A percentile compares a stretch with the other conserved stretches of the same genome.
Conservation (phyloP, 2,797 vertebrate genomes). For the Meda fulgida region DNA sequence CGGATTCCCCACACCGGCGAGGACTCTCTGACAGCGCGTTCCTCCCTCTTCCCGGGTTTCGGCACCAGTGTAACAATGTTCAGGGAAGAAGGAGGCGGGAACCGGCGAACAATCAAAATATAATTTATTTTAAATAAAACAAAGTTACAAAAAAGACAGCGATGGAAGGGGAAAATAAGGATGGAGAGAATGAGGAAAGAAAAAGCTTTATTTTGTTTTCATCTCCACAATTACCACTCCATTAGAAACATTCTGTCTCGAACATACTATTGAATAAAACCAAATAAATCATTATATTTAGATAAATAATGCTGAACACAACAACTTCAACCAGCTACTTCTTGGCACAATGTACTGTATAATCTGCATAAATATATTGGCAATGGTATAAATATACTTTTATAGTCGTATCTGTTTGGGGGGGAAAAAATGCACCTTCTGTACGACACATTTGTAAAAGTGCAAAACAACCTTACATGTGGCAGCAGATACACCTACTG, state of each 20-base stretch:
- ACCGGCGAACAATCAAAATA: too few species aligned
- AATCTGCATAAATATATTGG: slow-evolving; percentile 62
- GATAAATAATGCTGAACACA: slow-evolving; percentile 47
- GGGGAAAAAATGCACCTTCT: slow-evolving; percentile 28
- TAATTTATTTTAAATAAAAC: too few species aligned
- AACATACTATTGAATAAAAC: slow-evolving; percentile 55
- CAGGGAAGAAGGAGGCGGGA: too few species aligned
- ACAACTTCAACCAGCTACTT: slow-evolving; percentile 58
- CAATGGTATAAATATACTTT: slow-evolving; percentile 57
- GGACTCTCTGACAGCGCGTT: too few species aligned
- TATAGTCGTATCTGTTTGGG: slow-evolving; percentile 19
- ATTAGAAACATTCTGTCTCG: slow-evolving; percentile 50
- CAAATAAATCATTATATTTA: slow-evolving; percentile 53
- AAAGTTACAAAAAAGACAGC: too few species aligned
- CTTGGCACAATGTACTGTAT: slow-evolving; percentile 63
- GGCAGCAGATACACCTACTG: slow-evolving; percentile 56
- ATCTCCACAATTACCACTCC: slow-evolving; percentile 51
- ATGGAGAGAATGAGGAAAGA: slow-evolving; percentile 44
- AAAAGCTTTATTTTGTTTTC: slow-evolving; percentile 52
- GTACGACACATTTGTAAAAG: slow-evolving; percentile 48
- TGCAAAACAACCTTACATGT: slow-evolving; percentile 44
- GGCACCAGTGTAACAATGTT: too few species aligned
- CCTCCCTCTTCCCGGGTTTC: too few species aligned
- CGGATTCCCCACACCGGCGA: too few species aligned
- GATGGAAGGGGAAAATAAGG: slow-evolving; percentile 1